Conservation (phyloP, 2,113 vertebrate genomes). For the Acanthisitta chloris region DNA sequence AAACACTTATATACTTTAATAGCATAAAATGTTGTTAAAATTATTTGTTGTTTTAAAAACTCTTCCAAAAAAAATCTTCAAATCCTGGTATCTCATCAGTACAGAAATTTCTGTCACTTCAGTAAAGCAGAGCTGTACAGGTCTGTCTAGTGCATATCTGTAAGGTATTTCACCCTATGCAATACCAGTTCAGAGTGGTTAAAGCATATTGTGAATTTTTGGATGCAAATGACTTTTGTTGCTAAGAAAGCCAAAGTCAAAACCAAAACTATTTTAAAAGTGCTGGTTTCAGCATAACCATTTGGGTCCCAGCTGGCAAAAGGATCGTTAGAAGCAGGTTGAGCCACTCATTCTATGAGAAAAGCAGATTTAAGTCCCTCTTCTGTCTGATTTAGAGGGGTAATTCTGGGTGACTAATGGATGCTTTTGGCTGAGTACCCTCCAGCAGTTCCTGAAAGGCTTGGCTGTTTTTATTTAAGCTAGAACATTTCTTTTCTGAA, state of each 20-base stretch:
- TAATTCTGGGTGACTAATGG: constrained; percentile 51
- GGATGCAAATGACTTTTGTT: not conserved
- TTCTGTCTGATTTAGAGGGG: constrained; percentile 37
- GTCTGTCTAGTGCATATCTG: not conserved
- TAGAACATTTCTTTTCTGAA: not conserved
- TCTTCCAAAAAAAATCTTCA: constrained; percentile 1
- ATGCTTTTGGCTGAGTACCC: constrained; percentile 35
- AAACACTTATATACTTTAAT: not conserved
- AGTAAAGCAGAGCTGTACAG: not conserved
- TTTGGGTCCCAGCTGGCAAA: constrained; percentile 36
- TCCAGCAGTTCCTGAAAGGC: constrained; percentile 38
- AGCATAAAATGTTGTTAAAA: not conserved
- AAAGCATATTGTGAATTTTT: not conserved
- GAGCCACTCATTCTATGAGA: not conserved
- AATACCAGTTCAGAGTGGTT: not conserved
- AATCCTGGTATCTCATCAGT: not conserved
- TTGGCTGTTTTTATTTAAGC: constrained; percentile 13
- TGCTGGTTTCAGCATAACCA: constrained; percentile 37
- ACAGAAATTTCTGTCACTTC: not conserved
- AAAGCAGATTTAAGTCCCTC: constrained; percentile 38
- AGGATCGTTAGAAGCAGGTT: constrained; percentile 11
- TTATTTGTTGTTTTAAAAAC: not conserved
- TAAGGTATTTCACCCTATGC: not conserved
- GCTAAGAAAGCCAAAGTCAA: constrained; percentile 5
- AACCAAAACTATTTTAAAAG: constrained; percentile 39